A percentile compares a stretch with the other conserved stretches of the same genome.
Conservation (phyloP, 2,113 vertebrate genomes). For the Todiramphus chloris region DNA sequence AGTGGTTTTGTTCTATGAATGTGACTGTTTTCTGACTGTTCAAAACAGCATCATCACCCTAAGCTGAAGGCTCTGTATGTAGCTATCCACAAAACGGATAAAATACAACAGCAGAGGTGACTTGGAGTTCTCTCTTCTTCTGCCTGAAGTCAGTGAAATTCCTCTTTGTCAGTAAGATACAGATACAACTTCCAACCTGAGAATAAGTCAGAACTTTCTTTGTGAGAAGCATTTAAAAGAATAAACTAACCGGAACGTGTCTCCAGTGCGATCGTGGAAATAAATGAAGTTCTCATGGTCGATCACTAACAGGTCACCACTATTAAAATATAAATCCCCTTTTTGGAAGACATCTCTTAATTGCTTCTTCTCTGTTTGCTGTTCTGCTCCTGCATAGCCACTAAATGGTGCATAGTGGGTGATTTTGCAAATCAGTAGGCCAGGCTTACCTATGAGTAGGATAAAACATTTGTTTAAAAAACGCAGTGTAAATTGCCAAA, state of each 20-base stretch:
- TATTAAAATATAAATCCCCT: constrained; percentile 90
- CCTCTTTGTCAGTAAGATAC: background rate
- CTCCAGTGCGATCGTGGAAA: constrained; percentile 89
- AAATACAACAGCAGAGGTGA: background rate
- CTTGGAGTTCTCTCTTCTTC: background rate
- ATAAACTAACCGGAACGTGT: constrained; percentile 85
- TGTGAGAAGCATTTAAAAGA: background rate
- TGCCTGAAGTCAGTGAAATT: background rate
- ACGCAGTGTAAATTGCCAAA: background rate
- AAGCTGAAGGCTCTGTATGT: background rate
- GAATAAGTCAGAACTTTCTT: background rate
- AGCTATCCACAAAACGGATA: background rate
- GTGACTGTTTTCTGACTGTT: background rate
- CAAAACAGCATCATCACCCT: background rate
- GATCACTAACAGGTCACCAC: constrained; percentile 84
- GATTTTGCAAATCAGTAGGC: constrained; percentile 85
- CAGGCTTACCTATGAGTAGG: constrained; percentile 79
- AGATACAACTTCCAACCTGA: background rate
- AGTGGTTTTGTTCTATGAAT: background rate
- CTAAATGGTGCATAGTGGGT: constrained; percentile 79
- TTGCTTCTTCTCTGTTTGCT: constrained; percentile 84
- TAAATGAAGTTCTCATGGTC: constrained; percentile 86
- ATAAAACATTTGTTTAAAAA: background rate
- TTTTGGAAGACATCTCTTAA: constrained; percentile 83
- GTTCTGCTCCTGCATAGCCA: constrained; percentile 80